Evolutionary conservation across 1,140 invertebrate species (phyloP), one percentile per base, ranked within the genome.

Genomic region (Drosophila setifemur): DNA sequence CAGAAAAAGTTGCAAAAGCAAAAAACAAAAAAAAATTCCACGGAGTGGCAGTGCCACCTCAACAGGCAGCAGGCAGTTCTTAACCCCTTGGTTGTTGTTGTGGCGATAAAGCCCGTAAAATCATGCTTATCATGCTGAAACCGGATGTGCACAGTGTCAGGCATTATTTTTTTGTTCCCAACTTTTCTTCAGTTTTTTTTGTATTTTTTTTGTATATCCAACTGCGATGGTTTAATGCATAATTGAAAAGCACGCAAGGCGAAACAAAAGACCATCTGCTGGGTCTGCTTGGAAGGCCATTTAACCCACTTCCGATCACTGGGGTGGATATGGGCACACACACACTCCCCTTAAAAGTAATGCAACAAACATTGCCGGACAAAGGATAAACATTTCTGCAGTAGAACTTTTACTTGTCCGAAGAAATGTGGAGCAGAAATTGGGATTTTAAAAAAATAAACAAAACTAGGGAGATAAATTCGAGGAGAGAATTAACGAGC

Each of bases 161-260:
- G 70, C 72, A n/a, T n/a, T n/a, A n/a, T n/a, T n/a, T n/a, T n/a
- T n/a, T n/a, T n/a, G n/a, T n/a, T n/a, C n/a, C n/a, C n/a, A n/a
- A n/a, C n/a, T n/a, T n/a, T n/a, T n/a, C n/a, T n/a, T n/a, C n/a
- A n/a, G n/a, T n/a, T n/a, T n/a, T n/a, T n/a, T n/a, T n/a, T n/a
- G n/a, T n/a, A n/a, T n/a, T n/a, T n/a, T n/a, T n/a, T n/a, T n/a
- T n/a, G n/a, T n/a, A 68, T 66, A 52, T 43, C 58, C 29, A 31
- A 28, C 64, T 67, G 67, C 76, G 77, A 67, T 75, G 68, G 77
- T 76, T 83, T 77, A 83, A 85, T 85, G 81, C 75, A 85, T 85
- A 85, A 85, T 85, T 86, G 81, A 85, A 86, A 85, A 86, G 72
- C 81, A 85, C 81, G 81, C 75, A 86, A 76, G 68, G 81, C 53